phyloP scores from a whole-genome alignment of 2,113 vertebrate species.

The Laticauda laticaudata region DNA sequence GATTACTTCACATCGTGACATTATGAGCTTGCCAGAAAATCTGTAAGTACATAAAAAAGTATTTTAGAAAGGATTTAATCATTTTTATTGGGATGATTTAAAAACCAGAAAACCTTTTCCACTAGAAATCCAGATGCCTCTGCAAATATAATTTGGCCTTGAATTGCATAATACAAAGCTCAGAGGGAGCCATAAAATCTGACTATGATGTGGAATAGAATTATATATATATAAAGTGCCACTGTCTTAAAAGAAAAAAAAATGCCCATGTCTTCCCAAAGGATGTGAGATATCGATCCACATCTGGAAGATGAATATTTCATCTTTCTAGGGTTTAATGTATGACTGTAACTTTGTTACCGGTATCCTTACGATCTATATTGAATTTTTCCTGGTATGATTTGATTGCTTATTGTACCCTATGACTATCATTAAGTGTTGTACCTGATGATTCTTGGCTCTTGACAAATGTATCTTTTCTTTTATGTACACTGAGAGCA shows the following conservation, averaged over 20 bases:
- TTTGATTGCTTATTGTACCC: no score
- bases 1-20: neutral
- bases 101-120: neutral
- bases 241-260: neutral
- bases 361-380: no score
- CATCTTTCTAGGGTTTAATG: neutral
- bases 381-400: no score
- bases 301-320: neutral
- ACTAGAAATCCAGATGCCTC: slow-evolving; percentile 35
- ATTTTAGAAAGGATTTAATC: slow-evolving; percentile 29
- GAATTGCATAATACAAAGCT: neutral
- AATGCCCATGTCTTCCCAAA: neutral
- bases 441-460: no score
- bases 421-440: no score
- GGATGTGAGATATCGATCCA: accelerated
- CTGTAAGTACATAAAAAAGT: slow-evolving; percentile 29
- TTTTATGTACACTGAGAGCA: no score
- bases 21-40: slow-evolving; percentile 19
- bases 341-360: no score
- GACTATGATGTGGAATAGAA: neutral
- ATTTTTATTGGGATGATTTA: slow-evolving; percentile 29
- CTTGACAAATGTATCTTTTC: no score
- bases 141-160: neutral
- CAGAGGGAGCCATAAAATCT: neutral
- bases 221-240: neutral